Evolutionary conservation across 1,140 invertebrate species (phyloP).

Genomic region (Leptinotarsa undecemlineata): DNA sequence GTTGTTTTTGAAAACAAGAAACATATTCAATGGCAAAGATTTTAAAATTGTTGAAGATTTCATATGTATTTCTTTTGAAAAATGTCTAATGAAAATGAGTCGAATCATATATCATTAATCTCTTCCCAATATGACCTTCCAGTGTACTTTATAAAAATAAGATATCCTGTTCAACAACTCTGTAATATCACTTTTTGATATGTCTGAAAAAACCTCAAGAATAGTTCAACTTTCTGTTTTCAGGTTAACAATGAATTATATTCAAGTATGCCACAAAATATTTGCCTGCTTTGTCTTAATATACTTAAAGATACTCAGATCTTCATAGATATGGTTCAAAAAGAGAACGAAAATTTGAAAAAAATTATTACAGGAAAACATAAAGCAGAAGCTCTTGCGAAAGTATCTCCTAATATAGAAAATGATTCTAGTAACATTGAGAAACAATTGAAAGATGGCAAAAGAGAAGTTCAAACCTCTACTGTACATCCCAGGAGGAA

Average conservation of each 20-base stretch:
- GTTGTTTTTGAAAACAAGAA: too few relatives aligned
- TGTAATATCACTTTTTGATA: too few relatives aligned
- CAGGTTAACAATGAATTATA: conserved; percentile 1
- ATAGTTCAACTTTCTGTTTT: neutral
- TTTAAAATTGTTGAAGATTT: too few relatives aligned
- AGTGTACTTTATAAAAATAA: too few relatives aligned
- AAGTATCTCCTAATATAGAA: neutral
- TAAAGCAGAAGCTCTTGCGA: neutral
- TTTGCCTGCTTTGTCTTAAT: neutral
- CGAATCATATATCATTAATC: too few relatives aligned
- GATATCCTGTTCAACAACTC: too few relatives aligned
- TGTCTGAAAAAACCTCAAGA: neutral
- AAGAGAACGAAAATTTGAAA: neutral
- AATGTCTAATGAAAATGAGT: too few relatives aligned
- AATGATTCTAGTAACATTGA: neutral
- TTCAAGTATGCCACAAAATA: neutral
- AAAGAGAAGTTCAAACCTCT: neutral
- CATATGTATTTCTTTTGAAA: too few relatives aligned
- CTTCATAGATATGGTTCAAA: conserved; percentile 15
- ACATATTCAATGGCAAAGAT: too few relatives aligned
- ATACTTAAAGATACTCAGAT: neutral
- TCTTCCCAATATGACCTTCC: too few relatives aligned
- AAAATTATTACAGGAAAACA: neutral
- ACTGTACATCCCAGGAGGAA: conserved; percentile 4
- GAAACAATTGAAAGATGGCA: neutral